These are phyloP conservation scores for Dallia pectoralis DNA, from an alignment of 2,797 vertebrate genomes.

Conservation along the genomic window DNA sequence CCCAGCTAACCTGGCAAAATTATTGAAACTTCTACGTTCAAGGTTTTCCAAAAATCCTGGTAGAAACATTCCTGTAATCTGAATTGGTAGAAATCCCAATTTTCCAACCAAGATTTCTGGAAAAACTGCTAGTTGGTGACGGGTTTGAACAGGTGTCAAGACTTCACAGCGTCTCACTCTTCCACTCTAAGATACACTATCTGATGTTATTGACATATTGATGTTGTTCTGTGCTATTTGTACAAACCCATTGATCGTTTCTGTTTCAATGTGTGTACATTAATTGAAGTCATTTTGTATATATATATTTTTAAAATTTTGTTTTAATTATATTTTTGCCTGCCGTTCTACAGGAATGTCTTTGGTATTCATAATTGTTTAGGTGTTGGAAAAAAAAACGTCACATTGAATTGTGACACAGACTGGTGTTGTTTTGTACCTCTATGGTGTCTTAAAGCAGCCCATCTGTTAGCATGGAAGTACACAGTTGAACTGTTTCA, in stretches of 20 bases:
- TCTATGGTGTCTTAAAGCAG: slow-evolving; percentile 56
- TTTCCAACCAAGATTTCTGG: not conserved
- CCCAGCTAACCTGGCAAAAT: not conserved
- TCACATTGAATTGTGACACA: slow-evolving; percentile 72
- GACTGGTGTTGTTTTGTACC: slow-evolving; percentile 70
- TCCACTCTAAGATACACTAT: slow-evolving; percentile 51
- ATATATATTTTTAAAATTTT: slow-evolving; percentile 30
- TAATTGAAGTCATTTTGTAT: slow-evolving; percentile 78
- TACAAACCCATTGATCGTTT: slow-evolving; percentile 85
- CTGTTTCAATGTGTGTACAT: slow-evolving; percentile 80
- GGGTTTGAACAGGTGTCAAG: slow-evolving; percentile 33
- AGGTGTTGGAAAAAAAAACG: slow-evolving; percentile 50
- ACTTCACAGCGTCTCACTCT: not conserved
- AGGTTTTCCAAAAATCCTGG: not conserved
- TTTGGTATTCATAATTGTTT: slow-evolving; percentile 76
- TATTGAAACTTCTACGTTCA: not conserved
- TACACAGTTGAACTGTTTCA: slow-evolving; percentile 73
- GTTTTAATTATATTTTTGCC: slow-evolving; percentile 56
- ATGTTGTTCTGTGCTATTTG: slow-evolving; percentile 96
- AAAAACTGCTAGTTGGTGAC: slow-evolving; percentile 59
- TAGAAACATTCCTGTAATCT: not conserved
- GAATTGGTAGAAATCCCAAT: not conserved
- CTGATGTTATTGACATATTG: slow-evolving; percentile 74
- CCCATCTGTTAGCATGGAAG: slow-evolving; percentile 77
- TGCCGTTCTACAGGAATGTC: slow-evolving; percentile 75